Evolutionary conservation across 1,140 invertebrate genomes (phyloP), one percentile per base, ranked within the genome.

Genomic region (Diorhabda elongata): DNA sequence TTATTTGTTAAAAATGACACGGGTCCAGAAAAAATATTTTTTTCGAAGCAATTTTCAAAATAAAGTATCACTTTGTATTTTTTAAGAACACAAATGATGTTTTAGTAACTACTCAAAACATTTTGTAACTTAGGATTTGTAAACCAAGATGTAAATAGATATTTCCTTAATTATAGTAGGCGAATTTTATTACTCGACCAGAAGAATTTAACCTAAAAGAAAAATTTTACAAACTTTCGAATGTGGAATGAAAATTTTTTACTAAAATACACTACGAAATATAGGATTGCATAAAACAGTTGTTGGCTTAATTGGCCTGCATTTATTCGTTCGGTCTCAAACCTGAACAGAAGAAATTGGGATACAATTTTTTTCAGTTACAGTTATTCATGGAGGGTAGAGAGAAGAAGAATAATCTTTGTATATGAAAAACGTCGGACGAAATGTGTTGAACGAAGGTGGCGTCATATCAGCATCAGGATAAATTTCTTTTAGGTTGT

Each of bases 121-220:
- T 52, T 52, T 52, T 52, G 47, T 52, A 52, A 52, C 47, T 52
- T 52, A 52, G 47, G 47, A 52, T 52, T 52, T 52, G n/a, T 52
- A 52, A 52, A 6, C n/a, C 6, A 8, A 52, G 6, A 52, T 52
- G 47, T 52, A 52, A 52, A 52, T 52, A 52, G 47, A 52, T 6
- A 52, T 8, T 52, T 52, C 47, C 47, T 52, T 52, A 52, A 52
- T 52, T 52, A 52, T 52, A 52, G 6, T 52, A n/a, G n/a, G n/a
- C n/a, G 6, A 52, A 52, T 52, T 52, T 52, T 52, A 52, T 52
- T 52, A 52, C 47, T 52, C 47, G 47, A 52, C 47, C 47, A 52
- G 47, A 52, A 52, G n/a, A 8, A 52, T 52, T 52, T 52, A 52
- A 52, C 47, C 47, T 52, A 52, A 52, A n/a, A 52, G 47, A 52